These are phyloP conservation scores for Sinosuthora webbiana DNA, from an alignment of 2,113 vertebrate species.

Conservation along the genomic window DNA sequence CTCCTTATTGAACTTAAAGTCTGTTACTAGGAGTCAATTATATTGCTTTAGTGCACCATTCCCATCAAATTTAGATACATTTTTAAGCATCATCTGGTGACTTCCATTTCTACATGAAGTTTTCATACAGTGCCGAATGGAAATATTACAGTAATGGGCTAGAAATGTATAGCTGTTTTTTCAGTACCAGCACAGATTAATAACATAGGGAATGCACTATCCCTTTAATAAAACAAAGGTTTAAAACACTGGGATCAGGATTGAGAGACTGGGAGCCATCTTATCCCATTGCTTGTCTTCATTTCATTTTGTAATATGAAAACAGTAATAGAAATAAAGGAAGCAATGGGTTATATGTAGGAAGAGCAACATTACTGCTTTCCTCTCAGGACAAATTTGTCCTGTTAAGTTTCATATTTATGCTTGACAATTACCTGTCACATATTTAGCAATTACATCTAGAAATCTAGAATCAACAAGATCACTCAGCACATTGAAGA, in stretches of 20 bases:
- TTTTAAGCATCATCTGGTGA: not conserved
- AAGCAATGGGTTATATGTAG: rapidly evolving
- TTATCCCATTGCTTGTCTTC: not conserved
- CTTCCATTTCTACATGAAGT: not conserved
- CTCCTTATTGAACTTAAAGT: not conserved
- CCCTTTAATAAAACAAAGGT: not conserved
- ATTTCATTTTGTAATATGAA: not conserved
- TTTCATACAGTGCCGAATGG: not conserved
- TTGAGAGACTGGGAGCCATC: not conserved
- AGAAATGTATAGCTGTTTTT: not conserved
- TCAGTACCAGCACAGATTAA: not conserved
- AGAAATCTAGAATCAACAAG: not conserved
- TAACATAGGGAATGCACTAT: not conserved
- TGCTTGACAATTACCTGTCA: not conserved
- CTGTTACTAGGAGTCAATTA: not conserved
- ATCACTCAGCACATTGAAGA: not conserved
- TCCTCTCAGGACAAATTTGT: not conserved
- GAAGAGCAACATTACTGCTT: not conserved
- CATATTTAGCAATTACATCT: not conserved
- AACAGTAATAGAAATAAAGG: not conserved
- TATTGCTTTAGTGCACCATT: not conserved
- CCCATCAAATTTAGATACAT: not conserved
- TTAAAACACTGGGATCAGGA: not conserved
- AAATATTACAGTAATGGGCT: not conserved
- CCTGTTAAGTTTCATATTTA: not conserved